Base-by-base conservation (phyloP, 2,797 vertebrate genomes). In the Lerista edwardsae region DNA sequence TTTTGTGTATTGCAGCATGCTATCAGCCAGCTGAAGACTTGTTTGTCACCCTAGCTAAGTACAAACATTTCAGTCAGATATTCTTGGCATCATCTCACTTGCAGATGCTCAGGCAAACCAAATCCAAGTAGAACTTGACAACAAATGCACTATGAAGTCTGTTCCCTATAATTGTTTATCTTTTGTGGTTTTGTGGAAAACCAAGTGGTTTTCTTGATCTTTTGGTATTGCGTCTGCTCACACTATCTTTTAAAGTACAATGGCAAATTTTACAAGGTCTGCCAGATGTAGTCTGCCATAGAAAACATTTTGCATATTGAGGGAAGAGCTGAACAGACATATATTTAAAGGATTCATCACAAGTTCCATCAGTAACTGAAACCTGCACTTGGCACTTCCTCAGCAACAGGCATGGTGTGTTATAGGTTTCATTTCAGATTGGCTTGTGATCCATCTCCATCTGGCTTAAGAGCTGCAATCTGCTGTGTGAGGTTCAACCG, bases 371-470 rank as follows among this genome's bases (percentile, higher is more conserved):
- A 84, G 69, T 87, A 89, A 82, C 83, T 74, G 41, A 47, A 75
- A 47, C 67, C 69, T 75, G 61, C 61, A 59, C 27, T 68, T 79
- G 83, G 36, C 23, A 31, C 39, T 83, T 75, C 86, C 69, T 91
- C 87, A 89, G 85, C 91, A 80, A 73, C 69, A 55, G 34, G 71
- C 39, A 2, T 92, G 82, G 91, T 88, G 73, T 86, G 85, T 93
- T 94, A 86, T 84, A 84, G 89, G 84, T 89, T 91, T 83, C 86
- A 84, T 85, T 92, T 92, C 85, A 90, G 93, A 90, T 89, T 95
- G 86, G 92, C 91, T 91, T 94, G 88, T 89, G 88, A 89, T 92
- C 85, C 91, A 79, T 92, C 92, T 91, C 91, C 94, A 92, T 92
- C 89, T 94, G 94, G 91, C 85, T 21, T 84, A 89, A 93, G 91